phyloP scores from a whole-genome alignment of 1,140 invertebrate genomes.

The Brachionus koreanus region DNA sequence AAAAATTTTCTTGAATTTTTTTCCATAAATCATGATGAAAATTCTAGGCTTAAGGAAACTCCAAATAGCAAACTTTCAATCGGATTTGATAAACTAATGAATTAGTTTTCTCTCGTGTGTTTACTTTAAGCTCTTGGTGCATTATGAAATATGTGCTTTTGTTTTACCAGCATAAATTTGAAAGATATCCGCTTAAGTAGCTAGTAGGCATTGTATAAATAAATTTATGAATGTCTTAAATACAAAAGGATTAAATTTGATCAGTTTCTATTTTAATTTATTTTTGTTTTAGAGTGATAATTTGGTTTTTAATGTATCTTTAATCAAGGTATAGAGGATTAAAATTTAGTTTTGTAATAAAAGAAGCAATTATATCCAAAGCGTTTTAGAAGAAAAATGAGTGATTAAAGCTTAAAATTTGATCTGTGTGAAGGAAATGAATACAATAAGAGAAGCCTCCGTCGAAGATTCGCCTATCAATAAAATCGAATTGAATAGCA shows the following conservation, averaged over 20 bases:
- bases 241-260: neutral
- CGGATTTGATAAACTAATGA: neutral
- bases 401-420: neutral
- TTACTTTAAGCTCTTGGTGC: neutral
- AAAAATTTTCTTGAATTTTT: neutral
- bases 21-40: neutral
- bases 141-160: neutral
- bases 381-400: neutral
- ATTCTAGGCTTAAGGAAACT: neutral
- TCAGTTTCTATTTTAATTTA: neutral
- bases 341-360: neutral
- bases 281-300: neutral
- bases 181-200: neutral
- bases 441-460: slow-evolving; percentile 23
- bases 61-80: neutral
- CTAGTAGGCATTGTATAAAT: neutral
- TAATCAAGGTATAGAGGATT: neutral
- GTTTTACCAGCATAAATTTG: neutral
- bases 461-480: slow-evolving; percentile 7
- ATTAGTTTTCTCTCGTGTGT: neutral
- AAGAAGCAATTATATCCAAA: neutral
- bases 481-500: neutral
- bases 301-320: neutral
- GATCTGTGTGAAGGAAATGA: neutral
- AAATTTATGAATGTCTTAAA: neutral